These are phyloP conservation scores for Eledone cirrhosa DNA, from an alignment of 2,888 invertebrate species.

Conservation along the genomic window DNA sequence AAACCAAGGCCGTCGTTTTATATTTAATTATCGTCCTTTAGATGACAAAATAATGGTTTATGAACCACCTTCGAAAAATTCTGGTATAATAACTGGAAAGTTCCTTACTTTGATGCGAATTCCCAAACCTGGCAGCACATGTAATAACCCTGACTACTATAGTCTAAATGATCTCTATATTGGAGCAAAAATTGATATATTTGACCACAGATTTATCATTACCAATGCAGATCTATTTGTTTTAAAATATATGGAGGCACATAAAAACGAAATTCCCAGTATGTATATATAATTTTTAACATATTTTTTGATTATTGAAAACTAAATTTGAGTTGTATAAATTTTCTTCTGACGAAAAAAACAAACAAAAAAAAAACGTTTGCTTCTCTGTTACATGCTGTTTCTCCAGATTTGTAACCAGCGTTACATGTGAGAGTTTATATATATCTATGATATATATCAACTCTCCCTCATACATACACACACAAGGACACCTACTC, in stretches of 20 bases:
- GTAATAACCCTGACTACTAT: conserved; percentile 79
- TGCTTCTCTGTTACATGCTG: no score
- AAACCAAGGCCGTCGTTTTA: conserved; percentile 79
- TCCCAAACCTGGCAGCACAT: conserved; percentile 74
- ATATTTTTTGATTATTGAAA: neutral
- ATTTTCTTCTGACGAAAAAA: neutral
- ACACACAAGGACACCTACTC: neutral
- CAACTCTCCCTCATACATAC: neutral
- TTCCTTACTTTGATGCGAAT: conserved; percentile 77
- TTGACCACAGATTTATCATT: conserved; percentile 80
- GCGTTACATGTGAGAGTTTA: neutral
- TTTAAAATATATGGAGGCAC: conserved; percentile 73
- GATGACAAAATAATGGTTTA: conserved; percentile 80
- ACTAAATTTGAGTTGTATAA: neutral
- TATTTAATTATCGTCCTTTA: conserved; percentile 79
- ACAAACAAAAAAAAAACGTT: neutral
- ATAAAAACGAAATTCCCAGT: conserved; percentile 65
- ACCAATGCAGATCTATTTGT: conserved; percentile 87
- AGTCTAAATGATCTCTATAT: conserved; percentile 83
- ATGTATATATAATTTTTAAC: conserved; percentile 26
- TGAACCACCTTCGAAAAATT: conserved; percentile 72
- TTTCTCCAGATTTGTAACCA: no score
- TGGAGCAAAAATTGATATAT: conserved; percentile 78
- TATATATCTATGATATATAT: no score
- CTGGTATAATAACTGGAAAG: conserved; percentile 79